phyloP scores from a whole-genome alignment of 2,113 vertebrate species.

The Bos indicus region DNA sequence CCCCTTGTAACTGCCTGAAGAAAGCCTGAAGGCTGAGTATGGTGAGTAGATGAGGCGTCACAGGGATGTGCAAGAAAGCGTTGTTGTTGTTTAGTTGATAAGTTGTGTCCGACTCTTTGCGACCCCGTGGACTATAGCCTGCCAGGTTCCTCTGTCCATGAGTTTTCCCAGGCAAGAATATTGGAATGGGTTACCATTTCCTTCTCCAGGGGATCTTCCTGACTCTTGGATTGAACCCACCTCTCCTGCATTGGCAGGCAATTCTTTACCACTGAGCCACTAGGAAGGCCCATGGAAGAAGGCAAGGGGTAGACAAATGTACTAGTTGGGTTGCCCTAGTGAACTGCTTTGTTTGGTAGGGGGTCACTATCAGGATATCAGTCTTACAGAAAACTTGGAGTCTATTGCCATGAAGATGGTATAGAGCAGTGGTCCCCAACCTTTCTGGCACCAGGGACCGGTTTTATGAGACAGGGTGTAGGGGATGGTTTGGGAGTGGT shows the following conservation, averaged over 20 bases:
- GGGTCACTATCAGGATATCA: not conserved
- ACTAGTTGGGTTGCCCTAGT: not conserved
- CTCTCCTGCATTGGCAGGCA: not conserved
- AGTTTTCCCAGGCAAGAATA: not conserved
- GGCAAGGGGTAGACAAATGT: not conserved
- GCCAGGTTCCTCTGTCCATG: not conserved
- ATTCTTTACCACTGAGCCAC: not conserved
- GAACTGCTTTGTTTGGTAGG: not conserved
- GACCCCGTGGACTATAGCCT: not conserved
- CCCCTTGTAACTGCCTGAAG: not conserved
- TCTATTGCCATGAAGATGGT: not conserved
- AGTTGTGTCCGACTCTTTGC: not conserved
- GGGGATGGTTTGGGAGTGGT: not conserved
- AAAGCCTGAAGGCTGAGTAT: not conserved
- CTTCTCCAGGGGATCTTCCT: not conserved
- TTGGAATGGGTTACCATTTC: not conserved
- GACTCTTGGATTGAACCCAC: not conserved
- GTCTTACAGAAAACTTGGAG: not conserved
- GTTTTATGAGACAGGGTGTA: not conserved
- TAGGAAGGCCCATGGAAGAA: not conserved
- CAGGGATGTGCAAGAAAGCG: not conserved
- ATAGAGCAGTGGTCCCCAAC: not conserved
- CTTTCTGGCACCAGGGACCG: not conserved
- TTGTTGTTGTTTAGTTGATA: not conserved
- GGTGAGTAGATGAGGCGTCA: not conserved